Percentiles rank a stretch among this genome's conserved stretches.
These are phyloP conservation scores for Pteruthius melanotis DNA, from an alignment of 2,113 vertebrate species.

Conservation along the genomic window DNA sequence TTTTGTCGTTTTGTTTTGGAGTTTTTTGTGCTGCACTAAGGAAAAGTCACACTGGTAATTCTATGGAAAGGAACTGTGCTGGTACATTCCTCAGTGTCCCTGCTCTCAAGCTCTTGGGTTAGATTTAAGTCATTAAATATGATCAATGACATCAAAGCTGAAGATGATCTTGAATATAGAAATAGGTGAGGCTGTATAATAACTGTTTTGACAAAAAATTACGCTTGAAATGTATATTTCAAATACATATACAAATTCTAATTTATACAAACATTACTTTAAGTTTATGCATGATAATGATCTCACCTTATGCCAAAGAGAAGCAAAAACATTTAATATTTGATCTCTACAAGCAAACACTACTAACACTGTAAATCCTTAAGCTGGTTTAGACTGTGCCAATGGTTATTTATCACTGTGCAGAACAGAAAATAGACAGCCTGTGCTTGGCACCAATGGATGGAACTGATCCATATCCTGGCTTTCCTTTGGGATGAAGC, in stretches of 20 bases:
- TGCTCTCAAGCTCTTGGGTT: background rate
- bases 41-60: background rate
- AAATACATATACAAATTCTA: background rate
- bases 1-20: background rate
- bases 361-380: background rate
- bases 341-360: background rate
- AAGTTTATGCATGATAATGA: background rate
- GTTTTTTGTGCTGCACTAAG: background rate
- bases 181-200: background rate
- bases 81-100: accelerated
- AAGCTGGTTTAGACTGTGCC: background rate
- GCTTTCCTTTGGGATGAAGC: background rate
- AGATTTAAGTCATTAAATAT: background rate
- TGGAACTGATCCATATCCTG: background rate
- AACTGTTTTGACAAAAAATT: background rate
- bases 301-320: background rate
- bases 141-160: background rate
- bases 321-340: background rate
- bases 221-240: background rate
- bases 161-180: background rate
- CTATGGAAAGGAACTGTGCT: background rate
- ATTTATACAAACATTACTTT: background rate
- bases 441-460: background rate
- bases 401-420: background rate
- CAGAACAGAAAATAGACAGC: background rate